Evolutionary conservation across 2,888 invertebrate genomes (phyloP).

Genomic region (Lypha dubia): DNA sequence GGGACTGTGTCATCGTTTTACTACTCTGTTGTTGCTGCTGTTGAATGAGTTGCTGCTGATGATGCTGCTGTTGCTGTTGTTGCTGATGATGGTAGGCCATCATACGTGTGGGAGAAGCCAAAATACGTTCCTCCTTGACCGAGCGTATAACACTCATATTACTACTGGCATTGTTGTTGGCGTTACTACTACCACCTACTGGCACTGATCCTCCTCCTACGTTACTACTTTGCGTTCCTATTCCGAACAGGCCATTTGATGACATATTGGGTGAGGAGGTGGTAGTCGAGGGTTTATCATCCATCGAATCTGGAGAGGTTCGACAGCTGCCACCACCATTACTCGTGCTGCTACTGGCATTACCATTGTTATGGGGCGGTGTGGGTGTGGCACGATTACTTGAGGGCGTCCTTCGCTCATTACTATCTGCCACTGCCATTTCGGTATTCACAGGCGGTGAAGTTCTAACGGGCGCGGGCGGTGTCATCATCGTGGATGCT

Average conservation of each 20-base stretch:
- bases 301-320: conserved; percentile 82
- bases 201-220: conserved; percentile 42
- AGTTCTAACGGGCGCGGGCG: conserved; percentile 76
- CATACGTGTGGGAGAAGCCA: conserved; percentile 82
- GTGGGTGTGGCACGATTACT: conserved; percentile 78
- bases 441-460: conserved; percentile 74
- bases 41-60: conserved; percentile 75
- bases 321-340: conserved; percentile 81
- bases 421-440: conserved; percentile 65
- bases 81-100: conserved; percentile 79
- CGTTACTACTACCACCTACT: conserved; percentile 66
- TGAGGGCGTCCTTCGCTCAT: conserved; percentile 71
- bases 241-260: conserved; percentile 77
- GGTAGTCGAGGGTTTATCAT: conserved; percentile 81
- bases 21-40: conserved; percentile 75
- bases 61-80: conserved; percentile 76
- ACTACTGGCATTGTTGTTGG: conserved; percentile 63
- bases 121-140: conserved; percentile 82
- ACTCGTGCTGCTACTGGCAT: conserved; percentile 78
- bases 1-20: conserved; percentile 78
- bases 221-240: conserved; percentile 7
- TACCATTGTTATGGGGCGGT: conserved; percentile 81
- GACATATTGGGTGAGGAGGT: conserved; percentile 71
- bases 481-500: conserved; percentile 81
- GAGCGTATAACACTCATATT: conserved; percentile 82